Evolutionary conservation across 2,113 vertebrate species (phyloP).

Genomic region (Tauraco erythrolophus): DNA sequence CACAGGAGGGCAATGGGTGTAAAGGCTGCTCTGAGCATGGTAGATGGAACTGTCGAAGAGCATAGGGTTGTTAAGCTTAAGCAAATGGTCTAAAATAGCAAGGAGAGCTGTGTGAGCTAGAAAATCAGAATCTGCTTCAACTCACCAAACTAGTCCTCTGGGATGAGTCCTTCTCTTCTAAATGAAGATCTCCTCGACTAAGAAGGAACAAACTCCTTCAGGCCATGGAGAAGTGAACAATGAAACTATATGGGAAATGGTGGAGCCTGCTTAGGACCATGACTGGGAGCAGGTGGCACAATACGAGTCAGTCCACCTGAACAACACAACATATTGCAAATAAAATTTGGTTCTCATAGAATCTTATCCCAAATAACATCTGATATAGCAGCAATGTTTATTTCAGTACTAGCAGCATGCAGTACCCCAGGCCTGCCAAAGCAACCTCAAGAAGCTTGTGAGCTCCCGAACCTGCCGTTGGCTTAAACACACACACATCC

Average conservation of each 20-base stretch:
- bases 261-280: accelerated
- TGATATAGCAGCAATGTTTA: background rate
- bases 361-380: background rate
- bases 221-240: background rate
- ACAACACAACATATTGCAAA: no score
- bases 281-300: background rate
- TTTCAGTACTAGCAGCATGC: background rate
- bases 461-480: background rate
- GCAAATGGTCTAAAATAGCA: background rate
- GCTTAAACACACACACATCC: background rate
- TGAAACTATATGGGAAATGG: background rate
- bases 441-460: background rate
- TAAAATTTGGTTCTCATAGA: background rate
- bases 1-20: background rate
- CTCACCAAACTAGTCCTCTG: background rate
- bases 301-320: background rate
- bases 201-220: background rate
- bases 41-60: accelerated
- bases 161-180: background rate
- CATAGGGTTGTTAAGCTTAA: background rate
- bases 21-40: background rate
- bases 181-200: background rate
- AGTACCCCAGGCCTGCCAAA: background rate
- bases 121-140: background rate
- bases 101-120: background rate